These are phyloP conservation scores for Cygnus atratus DNA, from an alignment of 2,113 vertebrate genomes.

Conservation along the genomic window DNA sequence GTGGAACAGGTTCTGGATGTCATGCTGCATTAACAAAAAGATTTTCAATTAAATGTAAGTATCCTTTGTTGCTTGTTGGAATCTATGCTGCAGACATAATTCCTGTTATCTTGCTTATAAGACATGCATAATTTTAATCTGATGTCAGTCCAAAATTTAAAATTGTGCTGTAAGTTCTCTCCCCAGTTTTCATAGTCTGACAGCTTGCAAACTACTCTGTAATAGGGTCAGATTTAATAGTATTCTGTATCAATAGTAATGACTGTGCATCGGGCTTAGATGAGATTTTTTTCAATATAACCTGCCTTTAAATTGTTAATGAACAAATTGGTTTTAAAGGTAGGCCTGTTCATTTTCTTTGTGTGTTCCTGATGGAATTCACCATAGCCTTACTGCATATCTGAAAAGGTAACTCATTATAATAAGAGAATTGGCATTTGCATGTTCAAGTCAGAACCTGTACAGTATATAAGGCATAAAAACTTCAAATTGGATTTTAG, in stretches of 20 bases:
- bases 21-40: constrained; percentile 72
- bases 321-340: constrained; percentile 71
- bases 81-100: constrained; percentile 70
- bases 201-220: constrained; percentile 71
- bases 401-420: constrained; percentile 77
- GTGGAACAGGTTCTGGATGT: constrained; percentile 78
- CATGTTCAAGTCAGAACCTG: constrained; percentile 83
- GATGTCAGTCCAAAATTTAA: constrained; percentile 75
- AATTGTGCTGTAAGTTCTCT: constrained; percentile 74
- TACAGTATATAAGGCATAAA: constrained; percentile 78
- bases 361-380: constrained; percentile 84
- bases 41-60: constrained; percentile 79
- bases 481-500: constrained; percentile 83
- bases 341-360: constrained; percentile 77
- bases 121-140: constrained; percentile 75
- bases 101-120: constrained; percentile 72
- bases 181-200: constrained; percentile 71
- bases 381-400: constrained; percentile 87
- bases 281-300: constrained; percentile 66
- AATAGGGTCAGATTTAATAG: constrained; percentile 73
- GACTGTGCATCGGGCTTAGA: constrained; percentile 74
- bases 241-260: constrained; percentile 78
- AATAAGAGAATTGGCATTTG: constrained; percentile 78
- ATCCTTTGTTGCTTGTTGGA: constrained; percentile 71
- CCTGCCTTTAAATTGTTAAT: constrained; percentile 76